Evolutionary conservation across 2,113 vertebrate species (phyloP).

Genomic region (Donacobius atricapilla): DNA sequence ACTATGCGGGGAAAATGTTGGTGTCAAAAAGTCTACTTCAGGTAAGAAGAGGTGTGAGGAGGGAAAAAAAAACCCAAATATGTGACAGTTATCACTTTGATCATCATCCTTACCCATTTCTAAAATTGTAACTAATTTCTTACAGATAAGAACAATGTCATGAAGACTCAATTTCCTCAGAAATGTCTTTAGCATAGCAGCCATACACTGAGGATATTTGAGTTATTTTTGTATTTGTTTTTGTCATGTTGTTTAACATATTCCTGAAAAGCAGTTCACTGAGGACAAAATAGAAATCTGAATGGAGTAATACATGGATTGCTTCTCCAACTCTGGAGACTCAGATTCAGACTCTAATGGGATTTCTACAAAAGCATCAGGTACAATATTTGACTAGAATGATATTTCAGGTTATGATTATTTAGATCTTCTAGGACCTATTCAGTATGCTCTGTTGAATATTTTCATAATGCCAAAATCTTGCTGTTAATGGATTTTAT

Average conservation of each 20-base stretch:
- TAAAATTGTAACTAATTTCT: not conserved
- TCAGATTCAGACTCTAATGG: not conserved
- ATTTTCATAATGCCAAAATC: not conserved
- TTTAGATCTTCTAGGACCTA: not conserved
- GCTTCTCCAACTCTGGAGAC: not conserved
- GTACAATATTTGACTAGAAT: not conserved
- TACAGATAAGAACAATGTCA: not conserved
- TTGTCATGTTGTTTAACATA: not conserved
- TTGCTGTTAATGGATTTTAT: not conserved
- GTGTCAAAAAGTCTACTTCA: not conserved
- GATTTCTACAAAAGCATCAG: not conserved
- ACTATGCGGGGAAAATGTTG: not conserved
- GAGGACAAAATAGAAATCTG: not conserved
- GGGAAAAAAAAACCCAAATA: fast-evolving
- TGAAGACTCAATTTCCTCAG: not conserved
- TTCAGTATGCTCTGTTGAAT: not conserved
- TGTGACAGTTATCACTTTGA: not conserved
- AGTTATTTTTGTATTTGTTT: not conserved
- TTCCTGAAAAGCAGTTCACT: not conserved
- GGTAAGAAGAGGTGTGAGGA: not conserved
- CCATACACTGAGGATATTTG: not conserved
- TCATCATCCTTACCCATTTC: not conserved
- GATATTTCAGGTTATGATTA: not conserved
- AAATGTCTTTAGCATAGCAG: not conserved
- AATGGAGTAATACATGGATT: not conserved